Percentiles rank a stretch among this genome's conserved stretches.
These are phyloP conservation scores for Vulpes lagopus DNA, from an alignment of 2,113 vertebrate species.

Conservation along the genomic window DNA sequence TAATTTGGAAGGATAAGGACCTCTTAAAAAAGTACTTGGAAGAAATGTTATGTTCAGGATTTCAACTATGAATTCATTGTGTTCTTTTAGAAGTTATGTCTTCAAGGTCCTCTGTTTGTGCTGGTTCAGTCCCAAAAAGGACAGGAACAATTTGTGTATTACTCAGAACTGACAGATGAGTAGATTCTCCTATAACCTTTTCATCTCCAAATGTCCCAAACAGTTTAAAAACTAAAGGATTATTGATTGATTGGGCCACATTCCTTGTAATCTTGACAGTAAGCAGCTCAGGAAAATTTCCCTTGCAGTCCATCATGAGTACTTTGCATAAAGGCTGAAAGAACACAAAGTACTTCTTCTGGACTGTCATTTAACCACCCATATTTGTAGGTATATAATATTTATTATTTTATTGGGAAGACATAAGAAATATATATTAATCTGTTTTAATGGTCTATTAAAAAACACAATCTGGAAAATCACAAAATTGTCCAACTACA, in stretches of 20 bases:
- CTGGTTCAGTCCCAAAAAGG: conserved; percentile 31
- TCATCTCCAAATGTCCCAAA: conserved; percentile 60
- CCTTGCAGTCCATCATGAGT: not conserved
- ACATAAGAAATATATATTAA: not conserved
- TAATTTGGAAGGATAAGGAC: not conserved
- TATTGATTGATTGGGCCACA: conserved; percentile 15
- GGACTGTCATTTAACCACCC: not conserved
- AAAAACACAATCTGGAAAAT: not conserved
- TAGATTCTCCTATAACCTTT: conserved; percentile 50
- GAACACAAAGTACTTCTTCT: not conserved
- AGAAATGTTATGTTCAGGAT: conserved; percentile 38
- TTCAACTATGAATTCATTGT: conserved; percentile 38
- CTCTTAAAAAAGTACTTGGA: conserved; percentile 49
- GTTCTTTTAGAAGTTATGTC: conserved; percentile 52
- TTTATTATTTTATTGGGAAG: not conserved
- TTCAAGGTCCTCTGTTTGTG: not conserved
- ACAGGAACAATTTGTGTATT: conserved; percentile 63
- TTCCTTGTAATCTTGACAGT: not conserved
- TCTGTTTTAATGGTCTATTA: not conserved
- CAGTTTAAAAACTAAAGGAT: conserved; percentile 48
- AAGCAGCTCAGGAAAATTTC: conserved; percentile 10
- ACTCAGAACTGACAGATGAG: conserved; percentile 51
- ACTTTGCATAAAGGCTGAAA: not conserved
- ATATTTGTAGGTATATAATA: not conserved
- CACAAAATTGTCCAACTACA: not conserved